These are phyloP conservation scores for Drosophila heteroneura DNA, from an alignment of 2,888 invertebrate genomes.

Conservation along the genomic window DNA sequence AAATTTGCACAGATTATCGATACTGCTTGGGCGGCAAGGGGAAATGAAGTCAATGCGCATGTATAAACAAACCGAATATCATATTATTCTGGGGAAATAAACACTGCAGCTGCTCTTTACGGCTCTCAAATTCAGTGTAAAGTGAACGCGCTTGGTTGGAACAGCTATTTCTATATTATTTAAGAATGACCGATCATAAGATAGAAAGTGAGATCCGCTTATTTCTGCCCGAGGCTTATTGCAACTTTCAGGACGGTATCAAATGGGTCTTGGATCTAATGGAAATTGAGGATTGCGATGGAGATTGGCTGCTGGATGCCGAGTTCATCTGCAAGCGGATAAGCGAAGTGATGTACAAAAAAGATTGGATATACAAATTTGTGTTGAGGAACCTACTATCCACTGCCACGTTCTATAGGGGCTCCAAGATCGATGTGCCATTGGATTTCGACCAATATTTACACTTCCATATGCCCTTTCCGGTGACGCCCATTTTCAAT, in stretches of 20 bases:
- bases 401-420: conserved; percentile 63
- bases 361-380: conserved; percentile 55
- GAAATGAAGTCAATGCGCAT: conserved; percentile 1
- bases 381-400: conserved; percentile 44
- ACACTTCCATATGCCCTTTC: conserved; percentile 57
- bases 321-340: conserved; percentile 46
- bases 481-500: conserved; percentile 62
- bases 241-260: conserved; percentile 59
- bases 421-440: conserved; percentile 63
- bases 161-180: neutral
- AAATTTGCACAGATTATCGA: conserved; percentile 2
- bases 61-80: conserved; percentile 12
- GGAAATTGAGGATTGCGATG: conserved; percentile 53
- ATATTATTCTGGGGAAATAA: conserved; percentile 6
- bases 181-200: conserved; percentile 29
- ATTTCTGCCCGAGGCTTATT: conserved; percentile 38
- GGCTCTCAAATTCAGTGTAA: conserved; percentile 30
- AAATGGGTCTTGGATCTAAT: conserved; percentile 55
- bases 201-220: conserved; percentile 19
- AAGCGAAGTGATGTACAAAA: conserved; percentile 52
- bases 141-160: conserved; percentile 6
- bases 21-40: neutral
- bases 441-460: conserved; percentile 59
- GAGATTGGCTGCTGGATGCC: conserved; percentile 55
- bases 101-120: conserved; percentile 1